Percentiles rank a stretch among this genome's conserved stretches.
These are phyloP conservation scores for Lottia scabra DNA, from an alignment of 2,888 invertebrate genomes.

Conservation along the genomic window DNA sequence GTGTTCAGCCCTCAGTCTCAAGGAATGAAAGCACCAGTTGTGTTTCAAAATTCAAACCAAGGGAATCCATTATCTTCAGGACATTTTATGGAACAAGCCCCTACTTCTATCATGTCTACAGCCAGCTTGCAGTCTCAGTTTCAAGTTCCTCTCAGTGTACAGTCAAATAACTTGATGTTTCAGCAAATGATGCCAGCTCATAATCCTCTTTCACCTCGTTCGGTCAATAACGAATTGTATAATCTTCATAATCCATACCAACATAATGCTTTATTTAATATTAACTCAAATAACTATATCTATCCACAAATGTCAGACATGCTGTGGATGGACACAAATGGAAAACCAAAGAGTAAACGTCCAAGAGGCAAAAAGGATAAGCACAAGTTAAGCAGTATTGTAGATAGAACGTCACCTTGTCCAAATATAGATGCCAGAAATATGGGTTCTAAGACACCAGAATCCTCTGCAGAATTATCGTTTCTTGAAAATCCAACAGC, in stretches of 20 bases:
- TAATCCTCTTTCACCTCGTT: conserved; percentile 13
- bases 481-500: conserved; percentile 93
- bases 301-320: conserved; percentile 30
- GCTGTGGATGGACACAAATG: conserved; percentile 33
- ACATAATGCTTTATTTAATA: neutral
- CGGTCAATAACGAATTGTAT: conserved; percentile 14
- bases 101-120: neutral
- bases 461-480: conserved; percentile 69
- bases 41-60: neutral
- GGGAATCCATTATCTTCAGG: neutral
- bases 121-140: conserved; percentile 15
- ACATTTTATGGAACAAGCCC: neutral
- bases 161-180: conserved; percentile 21
- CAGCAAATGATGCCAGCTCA: conserved; percentile 19
- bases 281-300: neutral
- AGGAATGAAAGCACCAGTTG: neutral
- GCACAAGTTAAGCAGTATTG: conserved; percentile 44
- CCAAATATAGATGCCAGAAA: conserved; percentile 76
- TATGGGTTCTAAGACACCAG: conserved; percentile 51
- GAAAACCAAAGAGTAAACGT: conserved; percentile 39
- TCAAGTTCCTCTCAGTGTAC: conserved; percentile 18
- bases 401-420: conserved; percentile 70
- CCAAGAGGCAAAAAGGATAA: conserved; percentile 47
- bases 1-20: neutral
- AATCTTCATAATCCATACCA: conserved; percentile 7